Evolutionary conservation across 2,113 vertebrate genomes (phyloP).

Genomic region (Corydoras maculifer): DNA sequence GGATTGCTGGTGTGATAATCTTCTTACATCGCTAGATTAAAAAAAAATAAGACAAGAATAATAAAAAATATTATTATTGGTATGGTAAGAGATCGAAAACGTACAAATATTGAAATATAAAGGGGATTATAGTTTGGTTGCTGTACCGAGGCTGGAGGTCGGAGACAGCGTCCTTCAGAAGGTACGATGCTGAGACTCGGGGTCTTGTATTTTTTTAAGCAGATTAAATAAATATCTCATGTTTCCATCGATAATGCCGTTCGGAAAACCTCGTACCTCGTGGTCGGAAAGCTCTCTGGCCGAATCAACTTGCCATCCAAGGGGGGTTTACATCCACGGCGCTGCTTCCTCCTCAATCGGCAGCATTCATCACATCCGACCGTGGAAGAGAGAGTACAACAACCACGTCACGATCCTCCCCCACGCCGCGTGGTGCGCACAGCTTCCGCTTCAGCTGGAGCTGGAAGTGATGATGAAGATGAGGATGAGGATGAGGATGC

Average conservation of each 20-base stretch:
- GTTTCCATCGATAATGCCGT: too few relatives aligned
- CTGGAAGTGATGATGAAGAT: neutral
- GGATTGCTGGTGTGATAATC: neutral
- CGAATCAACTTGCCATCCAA: conserved; percentile 26
- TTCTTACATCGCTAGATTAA: neutral
- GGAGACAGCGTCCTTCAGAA: conserved; percentile 34
- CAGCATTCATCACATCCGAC: conserved; percentile 4
- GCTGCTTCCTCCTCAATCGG: neutral
- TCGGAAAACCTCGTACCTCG: too few relatives aligned
- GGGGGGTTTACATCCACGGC: neutral
- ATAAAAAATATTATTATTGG: too few relatives aligned
- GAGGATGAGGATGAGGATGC: too few relatives aligned
- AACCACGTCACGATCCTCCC: conserved; percentile 34
- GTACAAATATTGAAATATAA: neutral
- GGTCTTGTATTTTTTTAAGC: neutral
- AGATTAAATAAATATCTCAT: too few relatives aligned
- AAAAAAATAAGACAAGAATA: too few relatives aligned
- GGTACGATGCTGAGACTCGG: neutral
- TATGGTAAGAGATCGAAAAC: too few relatives aligned
- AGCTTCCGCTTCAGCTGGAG: conserved; percentile 20
- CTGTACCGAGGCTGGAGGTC: conserved; percentile 20
- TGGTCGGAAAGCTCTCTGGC: too few relatives aligned
- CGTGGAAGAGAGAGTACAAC: conserved; percentile 16
- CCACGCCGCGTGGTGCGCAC: conserved; percentile 18
- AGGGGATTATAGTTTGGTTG: neutral